Base-by-base conservation (phyloP, 1,140 invertebrate genomes). In the Harlomillsia oculata region DNA sequence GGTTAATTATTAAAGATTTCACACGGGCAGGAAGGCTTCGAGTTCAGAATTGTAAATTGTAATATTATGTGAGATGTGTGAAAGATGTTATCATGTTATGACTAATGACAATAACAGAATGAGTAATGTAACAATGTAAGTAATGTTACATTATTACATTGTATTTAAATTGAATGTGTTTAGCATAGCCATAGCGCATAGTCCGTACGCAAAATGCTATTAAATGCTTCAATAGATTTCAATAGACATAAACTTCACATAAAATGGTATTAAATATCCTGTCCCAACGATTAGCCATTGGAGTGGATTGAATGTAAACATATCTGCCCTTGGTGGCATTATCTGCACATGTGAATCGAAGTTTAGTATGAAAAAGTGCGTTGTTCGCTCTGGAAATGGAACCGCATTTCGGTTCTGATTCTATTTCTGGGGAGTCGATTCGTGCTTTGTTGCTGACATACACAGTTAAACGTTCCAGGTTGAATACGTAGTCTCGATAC, bases 241-340 rank as follows among this genome's bases (percentile, higher is more conserved):
- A 72, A 57, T 77, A 78, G n/a, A 77, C 74, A 66, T 71, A 71
- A 11, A 79, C 76, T 69, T 79, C 77, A 62, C 78, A 79, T 9
- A 79, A 63, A 20, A 78, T 72, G 32, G 76, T 72, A 34, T 72
- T 76, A 66, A 77, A 79, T 4, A 77, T 65, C 54, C 72, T 68
- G 51, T 71, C 74, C 72, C 74, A 77, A 32, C 74, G 69, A 62
- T 76, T 72, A n/a, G 72, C 69, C 3, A 74, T 68, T n/a, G 77
- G 76, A 56, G 70, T 72, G 1, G 76, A 76, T 64, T 76, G 72
- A 25, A 79, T 72, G 55, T 77, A 76, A 14, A 79, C 69, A 59
- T 77, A 79, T n/a, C 77, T 70, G 9, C 76, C 78, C 16, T 65
- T 68, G 18, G 74, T 66, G 8, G 67, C 68, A n/a, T 63, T 59